Conservation (phyloP, 2,888 invertebrate species). For the Bombyx huttoni region DNA sequence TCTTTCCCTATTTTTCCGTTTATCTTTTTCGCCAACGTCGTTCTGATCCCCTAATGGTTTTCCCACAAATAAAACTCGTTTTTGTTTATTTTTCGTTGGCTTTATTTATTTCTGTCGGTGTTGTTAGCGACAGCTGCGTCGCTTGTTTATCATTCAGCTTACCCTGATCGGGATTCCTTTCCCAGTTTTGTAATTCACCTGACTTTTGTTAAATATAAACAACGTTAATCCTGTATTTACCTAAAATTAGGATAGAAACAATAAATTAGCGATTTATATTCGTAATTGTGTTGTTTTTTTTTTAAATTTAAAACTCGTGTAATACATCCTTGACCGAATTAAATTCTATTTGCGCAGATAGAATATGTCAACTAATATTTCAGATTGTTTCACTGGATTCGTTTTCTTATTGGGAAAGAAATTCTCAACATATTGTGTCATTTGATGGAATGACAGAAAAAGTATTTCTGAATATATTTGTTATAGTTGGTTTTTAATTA, state of each 20-base stretch:
- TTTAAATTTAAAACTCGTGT: too few species aligned
- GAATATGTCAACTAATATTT: too few species aligned
- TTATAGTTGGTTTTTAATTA: slow-evolving; percentile 4
- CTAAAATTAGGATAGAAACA: background rate
- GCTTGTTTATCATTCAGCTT: slow-evolving; percentile 53
- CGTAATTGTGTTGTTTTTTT: background rate
- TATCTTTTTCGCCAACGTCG: slow-evolving; percentile 37
- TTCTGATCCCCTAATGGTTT: slow-evolving; percentile 54
- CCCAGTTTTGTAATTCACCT: slow-evolving; percentile 29
- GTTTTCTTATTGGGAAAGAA: too few species aligned
- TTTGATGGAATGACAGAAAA: background rate
- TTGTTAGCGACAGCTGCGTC: slow-evolving; percentile 48
- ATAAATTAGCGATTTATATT: slow-evolving; percentile 1
- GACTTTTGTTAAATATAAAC: slow-evolving; percentile 16
- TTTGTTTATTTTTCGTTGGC: slow-evolving; percentile 47
- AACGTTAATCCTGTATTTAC: background rate
- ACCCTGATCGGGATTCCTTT: slow-evolving; percentile 32
- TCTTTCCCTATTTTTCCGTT: slow-evolving; percentile 32
- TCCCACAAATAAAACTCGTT: slow-evolving; percentile 53
- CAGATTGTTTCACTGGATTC: too few species aligned
- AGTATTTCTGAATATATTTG: background rate
- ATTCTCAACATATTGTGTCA: too few species aligned
- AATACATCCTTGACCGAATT: too few species aligned
- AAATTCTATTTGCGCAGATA: too few species aligned
- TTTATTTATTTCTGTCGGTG: slow-evolving; percentile 49